Evolutionary conservation across 2,113 vertebrate genomes (phyloP).

Genomic region (Lates calcarifer): DNA sequence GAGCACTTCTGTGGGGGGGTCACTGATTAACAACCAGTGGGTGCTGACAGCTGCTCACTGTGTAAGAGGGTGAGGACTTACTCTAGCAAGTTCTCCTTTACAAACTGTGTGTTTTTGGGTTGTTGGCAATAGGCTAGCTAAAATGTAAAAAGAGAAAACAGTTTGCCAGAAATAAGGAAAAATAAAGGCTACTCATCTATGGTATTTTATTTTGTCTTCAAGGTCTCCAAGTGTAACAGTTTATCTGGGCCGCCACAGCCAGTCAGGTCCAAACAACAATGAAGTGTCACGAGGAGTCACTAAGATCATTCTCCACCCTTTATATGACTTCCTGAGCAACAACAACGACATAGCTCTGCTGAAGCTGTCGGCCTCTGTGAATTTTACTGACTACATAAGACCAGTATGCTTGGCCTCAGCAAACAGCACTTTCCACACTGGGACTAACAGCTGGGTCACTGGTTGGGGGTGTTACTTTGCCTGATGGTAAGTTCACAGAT

Average conservation of each 20-base stretch:
- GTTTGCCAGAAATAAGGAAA: no score
- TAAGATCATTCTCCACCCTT: conserved; percentile 48
- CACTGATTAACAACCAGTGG: conserved; percentile 51
- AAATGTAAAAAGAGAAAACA: no score
- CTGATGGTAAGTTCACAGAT: no score
- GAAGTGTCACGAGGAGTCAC: background rate
- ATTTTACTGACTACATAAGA: conserved; percentile 42
- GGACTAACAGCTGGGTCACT: conserved; percentile 57
- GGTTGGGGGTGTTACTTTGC: conserved; percentile 83
- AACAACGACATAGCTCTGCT: conserved; percentile 85
- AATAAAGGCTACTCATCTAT: no score
- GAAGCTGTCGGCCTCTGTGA: conserved; percentile 58
- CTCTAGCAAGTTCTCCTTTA: no score
- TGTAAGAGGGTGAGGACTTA: background rate
- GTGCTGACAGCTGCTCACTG: conserved; percentile 63
- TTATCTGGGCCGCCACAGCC: conserved; percentile 47
- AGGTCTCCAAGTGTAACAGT: rapidly evolving
- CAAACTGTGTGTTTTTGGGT: no score
- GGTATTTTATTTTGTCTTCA: background rate
- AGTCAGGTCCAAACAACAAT: background rate
- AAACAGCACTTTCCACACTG: conserved; percentile 50
- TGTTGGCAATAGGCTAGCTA: no score
- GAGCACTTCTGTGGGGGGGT: background rate
- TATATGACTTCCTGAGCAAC: conserved; percentile 29
- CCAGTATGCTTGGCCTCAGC: conserved; percentile 84